Conservation (phyloP, 2,888 invertebrate species). For the Thymelicus lineola region DNA sequence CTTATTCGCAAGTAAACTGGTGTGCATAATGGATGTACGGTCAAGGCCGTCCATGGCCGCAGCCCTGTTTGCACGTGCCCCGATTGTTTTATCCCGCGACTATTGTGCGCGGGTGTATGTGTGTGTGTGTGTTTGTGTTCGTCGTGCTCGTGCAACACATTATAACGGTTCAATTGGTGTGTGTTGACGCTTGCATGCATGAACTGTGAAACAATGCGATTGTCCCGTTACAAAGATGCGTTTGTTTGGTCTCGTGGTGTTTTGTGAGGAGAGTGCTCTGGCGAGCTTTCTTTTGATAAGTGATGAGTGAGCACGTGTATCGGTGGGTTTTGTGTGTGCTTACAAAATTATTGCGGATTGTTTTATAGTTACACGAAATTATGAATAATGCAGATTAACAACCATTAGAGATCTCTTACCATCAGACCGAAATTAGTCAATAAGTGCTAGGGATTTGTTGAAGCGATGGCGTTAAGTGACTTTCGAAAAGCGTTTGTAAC, state of each 20-base stretch:
- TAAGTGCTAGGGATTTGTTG: too few relatives aligned
- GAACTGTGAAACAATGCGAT: conserved; percentile 33
- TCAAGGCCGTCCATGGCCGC: conserved; percentile 75
- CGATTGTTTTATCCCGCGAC: conserved; percentile 68
- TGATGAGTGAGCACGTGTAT: conserved; percentile 9
- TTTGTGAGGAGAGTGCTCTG: conserved; percentile 12
- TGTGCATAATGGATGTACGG: conserved; percentile 81
- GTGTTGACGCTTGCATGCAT: conserved; percentile 24
- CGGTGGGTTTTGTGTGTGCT: conserved; percentile 11
- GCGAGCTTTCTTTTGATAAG: conserved; percentile 6
- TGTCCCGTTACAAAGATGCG: conserved; percentile 34
- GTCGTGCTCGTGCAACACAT: conserved; percentile 22
- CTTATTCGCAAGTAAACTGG: conserved; percentile 80
- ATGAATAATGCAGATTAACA: too few relatives aligned
- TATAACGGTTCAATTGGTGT: conserved; percentile 35
- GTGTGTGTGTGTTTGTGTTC: conserved; percentile 49
- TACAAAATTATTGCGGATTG: background rate
- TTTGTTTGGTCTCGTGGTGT: conserved; percentile 27
- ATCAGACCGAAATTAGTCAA: too few relatives aligned
- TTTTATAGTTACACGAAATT: too few relatives aligned
- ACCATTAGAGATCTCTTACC: too few relatives aligned
- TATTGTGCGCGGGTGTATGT: conserved; percentile 42
- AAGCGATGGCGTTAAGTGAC: too few relatives aligned
- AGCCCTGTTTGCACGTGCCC: conserved; percentile 70
- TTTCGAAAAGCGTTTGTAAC: too few relatives aligned